Conservation (phyloP, 2,797 vertebrate genomes). For the Trematomus bernacchii region DNA sequence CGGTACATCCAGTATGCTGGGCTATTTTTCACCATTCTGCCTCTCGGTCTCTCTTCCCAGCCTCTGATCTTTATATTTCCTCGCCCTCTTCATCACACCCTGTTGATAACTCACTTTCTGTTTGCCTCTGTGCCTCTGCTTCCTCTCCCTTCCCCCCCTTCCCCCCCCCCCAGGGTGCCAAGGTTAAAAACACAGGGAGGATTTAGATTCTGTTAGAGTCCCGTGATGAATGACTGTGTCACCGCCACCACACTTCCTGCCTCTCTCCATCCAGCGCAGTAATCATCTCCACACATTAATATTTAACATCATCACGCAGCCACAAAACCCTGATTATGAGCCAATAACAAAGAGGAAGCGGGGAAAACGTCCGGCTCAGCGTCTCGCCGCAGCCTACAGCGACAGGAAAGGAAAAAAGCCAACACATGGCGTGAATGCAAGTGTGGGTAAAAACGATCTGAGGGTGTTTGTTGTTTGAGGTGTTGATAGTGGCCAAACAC, state of each 20-base stretch:
- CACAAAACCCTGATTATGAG: slow-evolving; percentile 61
- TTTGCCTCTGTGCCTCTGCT: slow-evolving; percentile 34
- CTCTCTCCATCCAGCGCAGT: slow-evolving; percentile 70
- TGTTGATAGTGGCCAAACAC: slow-evolving; percentile 77
- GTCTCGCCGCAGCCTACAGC: slow-evolving; percentile 16
- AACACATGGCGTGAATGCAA: slow-evolving; percentile 35
- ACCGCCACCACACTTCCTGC: slow-evolving; percentile 65
- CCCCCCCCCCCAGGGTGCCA: slow-evolving; percentile 57
- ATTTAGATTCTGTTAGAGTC: slow-evolving; percentile 76
- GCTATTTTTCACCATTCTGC: slow-evolving; percentile 54
- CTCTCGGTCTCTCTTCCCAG: slow-evolving; percentile 46
- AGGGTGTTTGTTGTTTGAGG: slow-evolving; percentile 73
- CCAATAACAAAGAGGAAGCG: slow-evolving; percentile 49
- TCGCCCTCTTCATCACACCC: slow-evolving; percentile 21
- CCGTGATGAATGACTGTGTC: slow-evolving; percentile 83
- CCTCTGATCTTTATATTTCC: slow-evolving; percentile 55
- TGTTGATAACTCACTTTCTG: slow-evolving; percentile 46
- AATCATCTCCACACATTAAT: slow-evolving; percentile 82
- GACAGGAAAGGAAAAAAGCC: slow-evolving; percentile 10
- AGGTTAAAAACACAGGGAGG: slow-evolving; percentile 85
- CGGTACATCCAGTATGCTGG: slow-evolving; percentile 55
- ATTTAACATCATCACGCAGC: slow-evolving; percentile 80
- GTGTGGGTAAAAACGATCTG: slow-evolving; percentile 46
- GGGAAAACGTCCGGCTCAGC: slow-evolving; percentile 17
- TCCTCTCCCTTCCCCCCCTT: too few relatives aligned